phyloP scores from a whole-genome alignment of 2,113 vertebrate genomes.

The Petrocephalus zakoni region DNA sequence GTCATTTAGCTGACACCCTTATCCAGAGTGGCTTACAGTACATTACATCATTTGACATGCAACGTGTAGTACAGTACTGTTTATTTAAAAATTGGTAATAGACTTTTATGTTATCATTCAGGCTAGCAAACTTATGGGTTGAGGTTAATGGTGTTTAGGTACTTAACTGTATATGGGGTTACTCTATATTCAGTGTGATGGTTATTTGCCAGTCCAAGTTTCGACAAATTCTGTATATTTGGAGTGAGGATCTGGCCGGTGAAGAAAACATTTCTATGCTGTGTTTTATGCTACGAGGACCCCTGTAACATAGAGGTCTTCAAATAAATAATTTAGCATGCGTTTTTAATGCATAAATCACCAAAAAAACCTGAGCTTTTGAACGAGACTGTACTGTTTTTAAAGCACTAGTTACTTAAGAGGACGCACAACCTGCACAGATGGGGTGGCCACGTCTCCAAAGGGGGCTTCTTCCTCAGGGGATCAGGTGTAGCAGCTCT shows the following conservation, averaged over 20 bases:
- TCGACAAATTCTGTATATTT: not conserved
- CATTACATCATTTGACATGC: no score
- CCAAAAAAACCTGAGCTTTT: not conserved
- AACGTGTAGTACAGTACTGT: not conserved
- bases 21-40: no score
- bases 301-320: no score
- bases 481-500: not conserved
- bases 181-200: not conserved
- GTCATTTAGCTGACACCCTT: no score
- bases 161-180: not conserved
- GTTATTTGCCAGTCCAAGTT: not conserved
- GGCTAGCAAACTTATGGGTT: not conserved
- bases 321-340: not conserved
- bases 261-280: not conserved
- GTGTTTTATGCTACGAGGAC: not conserved
- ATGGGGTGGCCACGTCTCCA: not conserved
- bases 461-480: not conserved
- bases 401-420: not conserved
- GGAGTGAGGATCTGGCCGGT: not conserved
- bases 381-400: not conserved
- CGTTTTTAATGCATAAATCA: not conserved
- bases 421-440: not conserved
- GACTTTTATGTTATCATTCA: not conserved
- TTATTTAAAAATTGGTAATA: not conserved
- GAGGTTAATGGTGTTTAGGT: not conserved